A percentile compares a stretch with the other conserved stretches of the same genome.
Conservation (phyloP, 2,797 vertebrate genomes). For the Taenioides sp. region DNA sequence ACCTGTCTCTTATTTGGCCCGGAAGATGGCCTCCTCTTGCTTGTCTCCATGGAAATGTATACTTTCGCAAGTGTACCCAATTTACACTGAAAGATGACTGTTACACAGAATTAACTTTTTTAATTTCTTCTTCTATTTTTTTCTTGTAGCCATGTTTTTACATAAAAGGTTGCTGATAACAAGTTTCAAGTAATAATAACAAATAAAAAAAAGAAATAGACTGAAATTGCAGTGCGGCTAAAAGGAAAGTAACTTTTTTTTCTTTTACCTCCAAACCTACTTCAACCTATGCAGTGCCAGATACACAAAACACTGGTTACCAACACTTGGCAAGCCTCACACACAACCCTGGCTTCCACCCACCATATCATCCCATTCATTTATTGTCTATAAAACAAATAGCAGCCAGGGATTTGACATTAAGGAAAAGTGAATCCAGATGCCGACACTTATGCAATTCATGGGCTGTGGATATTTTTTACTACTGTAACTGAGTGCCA, state of each 20-base stretch:
- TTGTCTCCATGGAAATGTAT: too few species aligned
- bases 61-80: too few species aligned
- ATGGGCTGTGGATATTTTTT: slow-evolving; percentile 25
- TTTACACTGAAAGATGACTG: too few species aligned
- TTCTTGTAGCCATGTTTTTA: too few species aligned
- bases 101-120: too few species aligned
- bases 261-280: neutral
- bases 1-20: too few species aligned
- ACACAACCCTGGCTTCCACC: slow-evolving; percentile 17
- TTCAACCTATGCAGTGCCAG: neutral
- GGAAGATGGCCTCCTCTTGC: too few species aligned
- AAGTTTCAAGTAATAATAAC: too few species aligned
- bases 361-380: slow-evolving; percentile 29
- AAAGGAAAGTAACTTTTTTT: neutral
- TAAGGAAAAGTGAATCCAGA: slow-evolving; percentile 54
- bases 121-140: too few species aligned
- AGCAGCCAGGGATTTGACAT: slow-evolving; percentile 46
- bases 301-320: slow-evolving; percentile 53
- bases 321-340: slow-evolving; percentile 46
- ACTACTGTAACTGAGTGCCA: slow-evolving; percentile 14
- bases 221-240: neutral
- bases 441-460: slow-evolving; percentile 23
- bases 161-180: too few species aligned
- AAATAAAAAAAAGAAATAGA: neutral
- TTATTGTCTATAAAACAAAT: slow-evolving; percentile 42